These are phyloP conservation scores for Podabrus alpinus DNA, from an alignment of 2,888 invertebrate species.

Conservation along the genomic window DNA sequence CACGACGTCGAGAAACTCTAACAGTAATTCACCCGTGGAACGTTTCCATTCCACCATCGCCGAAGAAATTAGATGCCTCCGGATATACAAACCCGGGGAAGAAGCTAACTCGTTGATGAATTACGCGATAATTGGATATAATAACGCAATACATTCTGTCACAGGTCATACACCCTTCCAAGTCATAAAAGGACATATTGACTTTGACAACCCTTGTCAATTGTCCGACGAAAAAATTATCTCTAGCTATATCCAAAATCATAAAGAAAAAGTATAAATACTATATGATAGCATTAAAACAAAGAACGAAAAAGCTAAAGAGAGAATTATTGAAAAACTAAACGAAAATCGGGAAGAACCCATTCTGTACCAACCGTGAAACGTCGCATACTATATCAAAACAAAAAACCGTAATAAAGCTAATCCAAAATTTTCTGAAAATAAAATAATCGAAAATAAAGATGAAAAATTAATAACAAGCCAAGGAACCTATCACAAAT, in stretches of 20 bases:
- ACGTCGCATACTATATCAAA: neutral
- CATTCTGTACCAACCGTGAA: neutral
- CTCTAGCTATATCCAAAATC: conserved; percentile 8
- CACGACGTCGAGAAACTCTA: conserved; percentile 21
- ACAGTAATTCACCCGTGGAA: conserved; percentile 19
- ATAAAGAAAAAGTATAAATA: neutral
- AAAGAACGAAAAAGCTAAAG: conserved; percentile 4
- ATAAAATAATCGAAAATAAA: too few relatives aligned
- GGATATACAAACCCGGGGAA: conserved; percentile 5
- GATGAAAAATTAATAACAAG: too few relatives aligned
- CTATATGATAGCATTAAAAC: neutral
- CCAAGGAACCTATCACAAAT: too few relatives aligned
- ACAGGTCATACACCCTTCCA: conserved; percentile 11
- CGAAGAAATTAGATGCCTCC: conserved; percentile 8
- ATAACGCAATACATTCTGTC: conserved; percentile 8
- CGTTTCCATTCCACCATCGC: conserved; percentile 12
- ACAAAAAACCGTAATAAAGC: conserved; percentile 5
- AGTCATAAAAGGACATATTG: conserved; percentile 7
- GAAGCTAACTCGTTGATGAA: conserved; percentile 3
- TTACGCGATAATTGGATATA: conserved; percentile 14
- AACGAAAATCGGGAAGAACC: conserved; percentile 11
- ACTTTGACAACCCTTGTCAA: neutral
- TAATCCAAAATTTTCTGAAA: neutral
- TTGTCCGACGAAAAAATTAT: conserved; percentile 1
- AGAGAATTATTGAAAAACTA: conserved; percentile 8